Percentiles rank a stretch among this genome's conserved stretches.
Evolutionary conservation across 2,113 vertebrate species (phyloP).

Genomic region (Corythornis cristatus): DNA sequence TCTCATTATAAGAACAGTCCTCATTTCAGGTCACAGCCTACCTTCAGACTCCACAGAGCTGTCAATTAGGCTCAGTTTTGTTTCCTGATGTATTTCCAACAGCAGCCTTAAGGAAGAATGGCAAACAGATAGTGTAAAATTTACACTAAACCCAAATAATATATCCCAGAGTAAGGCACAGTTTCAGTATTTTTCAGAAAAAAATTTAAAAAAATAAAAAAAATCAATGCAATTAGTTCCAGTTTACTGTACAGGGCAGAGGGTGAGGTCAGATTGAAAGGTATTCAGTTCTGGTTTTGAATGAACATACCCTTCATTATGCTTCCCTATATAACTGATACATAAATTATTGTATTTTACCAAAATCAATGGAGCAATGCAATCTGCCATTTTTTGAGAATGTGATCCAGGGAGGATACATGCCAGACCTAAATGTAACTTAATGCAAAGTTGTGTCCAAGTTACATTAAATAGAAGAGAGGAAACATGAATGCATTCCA

Average conservation of each 20-base stretch:
- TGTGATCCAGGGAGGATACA: background rate
- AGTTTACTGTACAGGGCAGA: background rate
- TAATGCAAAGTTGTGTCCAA: background rate
- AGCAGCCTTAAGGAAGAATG: background rate
- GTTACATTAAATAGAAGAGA: background rate
- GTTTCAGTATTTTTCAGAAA: background rate
- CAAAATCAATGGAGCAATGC: background rate
- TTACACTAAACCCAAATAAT: background rate
- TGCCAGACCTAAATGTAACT: background rate
- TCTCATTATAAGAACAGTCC: conserved; percentile 11
- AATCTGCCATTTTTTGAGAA: background rate
- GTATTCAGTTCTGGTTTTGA: background rate
- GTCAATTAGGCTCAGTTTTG: conserved; percentile 14
- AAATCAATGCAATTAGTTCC: background rate
- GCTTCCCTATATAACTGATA: background rate
- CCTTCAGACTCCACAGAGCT: conserved; percentile 26
- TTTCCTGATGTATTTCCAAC: conserved; percentile 11
- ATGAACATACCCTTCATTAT: background rate
- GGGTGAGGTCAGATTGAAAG: background rate
- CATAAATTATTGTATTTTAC: background rate
- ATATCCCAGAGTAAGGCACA: background rate
- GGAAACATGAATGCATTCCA: background rate
- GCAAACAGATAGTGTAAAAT: background rate
- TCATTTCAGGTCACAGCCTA: conserved; percentile 37
- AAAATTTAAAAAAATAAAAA: background rate